A percentile compares a stretch with the other conserved stretches of the same genome.
These are phyloP conservation scores for Pitta sordida DNA, from an alignment of 2,113 vertebrate species.

Conservation along the genomic window DNA sequence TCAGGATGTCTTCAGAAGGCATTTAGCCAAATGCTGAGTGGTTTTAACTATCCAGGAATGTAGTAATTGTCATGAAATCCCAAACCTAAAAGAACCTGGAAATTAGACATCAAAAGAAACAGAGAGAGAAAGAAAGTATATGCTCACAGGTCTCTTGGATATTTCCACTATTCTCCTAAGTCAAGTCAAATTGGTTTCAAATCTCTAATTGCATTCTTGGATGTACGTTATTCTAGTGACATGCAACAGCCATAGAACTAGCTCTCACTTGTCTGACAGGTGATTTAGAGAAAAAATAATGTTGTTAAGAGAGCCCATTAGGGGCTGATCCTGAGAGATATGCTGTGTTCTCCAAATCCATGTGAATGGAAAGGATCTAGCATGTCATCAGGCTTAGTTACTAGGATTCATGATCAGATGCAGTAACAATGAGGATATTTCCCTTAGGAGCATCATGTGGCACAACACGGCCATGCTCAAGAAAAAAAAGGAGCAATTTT, in stretches of 20 bases:
- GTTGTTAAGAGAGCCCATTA: not conserved
- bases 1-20: conserved; percentile 39
- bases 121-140: not conserved
- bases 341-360: not conserved
- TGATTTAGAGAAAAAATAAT: not conserved
- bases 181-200: conserved; percentile 21
- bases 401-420: not conserved
- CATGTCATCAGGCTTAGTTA: not conserved
- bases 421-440: not conserved
- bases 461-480: not conserved
- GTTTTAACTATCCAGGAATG: conserved; percentile 34
- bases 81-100: not conserved
- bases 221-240: not conserved
- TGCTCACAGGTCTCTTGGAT: not conserved
- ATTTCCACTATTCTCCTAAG: not conserved
- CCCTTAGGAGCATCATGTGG: not conserved
- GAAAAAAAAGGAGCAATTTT: not conserved
- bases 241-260: not conserved
- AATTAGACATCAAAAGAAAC: not conserved
- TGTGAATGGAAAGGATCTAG: not conserved
- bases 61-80: conserved; percentile 30
- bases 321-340: not conserved
- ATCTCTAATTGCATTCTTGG: not conserved
- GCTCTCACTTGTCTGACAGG: not conserved
- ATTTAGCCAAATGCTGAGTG: conserved; percentile 43